A percentile compares a stretch with the other conserved stretches of the same genome.
These are phyloP conservation scores for Coronaproctus castanopsis DNA, from an alignment of 2,888 invertebrate genomes.

Conservation along the genomic window DNA sequence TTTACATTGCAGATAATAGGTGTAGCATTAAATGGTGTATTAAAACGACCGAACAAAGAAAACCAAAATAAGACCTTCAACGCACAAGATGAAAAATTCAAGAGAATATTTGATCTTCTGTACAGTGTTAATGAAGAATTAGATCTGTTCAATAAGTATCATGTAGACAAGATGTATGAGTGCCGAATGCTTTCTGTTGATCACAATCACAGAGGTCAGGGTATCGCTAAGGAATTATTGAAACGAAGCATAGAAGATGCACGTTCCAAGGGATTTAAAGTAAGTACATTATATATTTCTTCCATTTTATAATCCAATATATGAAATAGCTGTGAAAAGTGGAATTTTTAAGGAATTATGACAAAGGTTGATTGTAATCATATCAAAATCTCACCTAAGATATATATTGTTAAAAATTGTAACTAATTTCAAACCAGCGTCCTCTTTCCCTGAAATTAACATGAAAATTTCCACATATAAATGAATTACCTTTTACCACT, in stretches of 20 bases:
- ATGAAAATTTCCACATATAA: too few relatives aligned
- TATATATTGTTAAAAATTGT: background rate
- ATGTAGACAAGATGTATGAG: conserved; percentile 52
- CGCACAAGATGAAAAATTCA: conserved; percentile 47
- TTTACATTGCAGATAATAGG: conserved; percentile 66
- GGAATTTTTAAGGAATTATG: too few relatives aligned
- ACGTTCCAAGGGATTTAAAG: conserved; percentile 44
- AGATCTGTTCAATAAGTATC: conserved; percentile 44
- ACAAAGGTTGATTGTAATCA: too few relatives aligned
- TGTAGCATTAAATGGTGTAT: conserved; percentile 55
- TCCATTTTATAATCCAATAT: too few relatives aligned
- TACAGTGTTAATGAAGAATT: conserved; percentile 46
- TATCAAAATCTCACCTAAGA: background rate
- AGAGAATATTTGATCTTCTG: conserved; percentile 55
- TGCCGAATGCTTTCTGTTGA: conserved; percentile 62
- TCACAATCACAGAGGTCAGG: conserved; percentile 44
- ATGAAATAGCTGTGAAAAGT: too few relatives aligned
- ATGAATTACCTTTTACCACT: too few relatives aligned
- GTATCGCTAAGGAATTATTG: conserved; percentile 52
- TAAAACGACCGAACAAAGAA: conserved; percentile 47
- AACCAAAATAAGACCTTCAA: conserved; percentile 45
- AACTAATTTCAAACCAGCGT: too few relatives aligned
- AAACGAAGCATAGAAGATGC: conserved; percentile 44
- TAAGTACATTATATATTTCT: too few relatives aligned
- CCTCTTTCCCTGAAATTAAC: too few relatives aligned